phyloP scores from a whole-genome alignment of 1,140 invertebrate species.

The Macrotrachela quadricornifera region DNA sequence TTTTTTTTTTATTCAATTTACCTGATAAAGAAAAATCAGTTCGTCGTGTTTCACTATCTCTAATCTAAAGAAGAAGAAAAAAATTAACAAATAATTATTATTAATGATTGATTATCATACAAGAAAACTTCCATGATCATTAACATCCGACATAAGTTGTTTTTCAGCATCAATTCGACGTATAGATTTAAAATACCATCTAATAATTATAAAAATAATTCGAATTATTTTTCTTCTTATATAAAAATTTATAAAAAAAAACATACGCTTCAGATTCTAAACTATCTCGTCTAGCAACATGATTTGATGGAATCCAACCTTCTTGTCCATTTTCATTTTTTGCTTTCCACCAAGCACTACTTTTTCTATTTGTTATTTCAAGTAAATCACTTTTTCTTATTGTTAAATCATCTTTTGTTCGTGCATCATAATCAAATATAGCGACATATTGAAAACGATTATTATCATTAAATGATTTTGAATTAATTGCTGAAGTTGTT shows the following conservation, averaged over 20 bases:
- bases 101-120: slow-evolving; percentile 32
- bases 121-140: slow-evolving; percentile 93
- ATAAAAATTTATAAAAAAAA: too few species aligned
- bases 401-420: slow-evolving; percentile 91
- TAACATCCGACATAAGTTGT: slow-evolving; percentile 78
- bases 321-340: slow-evolving; percentile 65
- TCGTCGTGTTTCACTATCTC: slow-evolving; percentile 57
- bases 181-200: slow-evolving; percentile 98
- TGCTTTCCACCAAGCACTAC: slow-evolving; percentile 84
- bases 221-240: too few species aligned
- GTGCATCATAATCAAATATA: slow-evolving; percentile 91
- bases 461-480: not conserved
- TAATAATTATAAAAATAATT: too few species aligned
- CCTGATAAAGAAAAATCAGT: slow-evolving; percentile 31
- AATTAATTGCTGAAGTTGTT: too few species aligned
- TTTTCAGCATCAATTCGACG: slow-evolving; percentile 98
- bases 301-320: slow-evolving; percentile 97
- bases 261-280: slow-evolving; percentile 78
- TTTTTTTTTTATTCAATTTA: too few species aligned
- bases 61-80: slow-evolving; percentile 11
- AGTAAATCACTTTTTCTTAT: slow-evolving; percentile 93
- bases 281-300: slow-evolving; percentile 92
- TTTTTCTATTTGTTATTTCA: slow-evolving; percentile 7
- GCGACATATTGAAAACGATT: slow-evolving; percentile 49
- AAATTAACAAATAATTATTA: too few species aligned